Conservation (phyloP, 2,888 invertebrate species). For the Cataglyphis altisquamis region DNA sequence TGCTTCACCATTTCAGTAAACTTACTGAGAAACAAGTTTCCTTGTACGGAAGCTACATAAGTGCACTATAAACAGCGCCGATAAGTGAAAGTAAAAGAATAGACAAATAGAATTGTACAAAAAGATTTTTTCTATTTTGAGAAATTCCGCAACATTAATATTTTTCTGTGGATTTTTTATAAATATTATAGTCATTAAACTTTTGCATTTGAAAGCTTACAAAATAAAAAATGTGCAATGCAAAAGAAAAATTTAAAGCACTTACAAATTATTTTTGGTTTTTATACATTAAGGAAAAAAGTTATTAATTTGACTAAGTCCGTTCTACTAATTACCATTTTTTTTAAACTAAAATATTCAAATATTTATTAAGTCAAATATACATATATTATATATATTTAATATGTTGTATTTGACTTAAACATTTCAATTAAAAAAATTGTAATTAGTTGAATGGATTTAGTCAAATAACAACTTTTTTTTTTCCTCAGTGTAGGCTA, state of each 20-base stretch:
- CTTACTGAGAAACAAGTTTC: conserved; percentile 12
- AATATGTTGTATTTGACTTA: too few species aligned
- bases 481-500: not conserved
- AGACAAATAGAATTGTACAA: too few species aligned
- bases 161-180: not conserved
- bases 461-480: too few species aligned
- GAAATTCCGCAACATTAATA: not conserved
- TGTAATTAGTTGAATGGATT: too few species aligned
- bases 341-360: too few species aligned
- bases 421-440: too few species aligned
- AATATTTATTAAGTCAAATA: too few species aligned
- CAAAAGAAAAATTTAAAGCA: not conserved
- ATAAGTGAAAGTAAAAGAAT: not conserved
- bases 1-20: conserved; percentile 1
- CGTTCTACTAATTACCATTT: too few species aligned
- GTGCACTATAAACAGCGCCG: not conserved
- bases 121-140: not conserved
- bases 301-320: too few species aligned
- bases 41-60: not conserved
- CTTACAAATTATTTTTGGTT: not conserved
- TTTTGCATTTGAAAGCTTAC: not conserved
- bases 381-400: too few species aligned
- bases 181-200: not conserved
- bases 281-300: too few species aligned
- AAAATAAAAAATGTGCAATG: not conserved